These are phyloP conservation scores for Ectropis grisescens DNA, from an alignment of 1,140 invertebrate species.

Conservation along the genomic window DNA sequence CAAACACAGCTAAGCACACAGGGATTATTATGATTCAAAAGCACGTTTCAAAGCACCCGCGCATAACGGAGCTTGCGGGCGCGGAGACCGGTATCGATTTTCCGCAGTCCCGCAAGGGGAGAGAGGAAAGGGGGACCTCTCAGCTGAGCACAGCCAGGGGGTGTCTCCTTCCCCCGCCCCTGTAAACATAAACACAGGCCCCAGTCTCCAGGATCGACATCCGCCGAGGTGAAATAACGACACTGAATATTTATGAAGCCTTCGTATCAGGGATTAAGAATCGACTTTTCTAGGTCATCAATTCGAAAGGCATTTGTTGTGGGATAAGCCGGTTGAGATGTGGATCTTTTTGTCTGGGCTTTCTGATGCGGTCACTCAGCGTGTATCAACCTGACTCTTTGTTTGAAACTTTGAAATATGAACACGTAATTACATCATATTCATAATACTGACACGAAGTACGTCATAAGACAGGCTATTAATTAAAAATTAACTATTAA, in stretches of 20 bases:
- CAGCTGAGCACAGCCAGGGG: constrained; percentile 42
- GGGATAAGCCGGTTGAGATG: too few relatives aligned
- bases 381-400: too few relatives aligned
- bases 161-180: constrained; percentile 28
- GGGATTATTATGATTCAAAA: constrained; percentile 21
- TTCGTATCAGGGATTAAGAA: constrained; percentile 53
- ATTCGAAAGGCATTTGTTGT: constrained; percentile 30
- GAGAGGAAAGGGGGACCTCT: constrained; percentile 22
- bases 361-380: too few relatives aligned
- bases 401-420: too few relatives aligned
- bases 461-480: too few relatives aligned
- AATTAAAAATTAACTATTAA: too few relatives aligned
- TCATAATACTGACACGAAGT: too few relatives aligned
- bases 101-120: constrained; percentile 28
- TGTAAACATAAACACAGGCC: constrained; percentile 64
- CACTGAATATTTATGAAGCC: constrained; percentile 63
- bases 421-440: too few relatives aligned
- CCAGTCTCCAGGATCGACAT: constrained; percentile 47
- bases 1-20: constrained; percentile 2
- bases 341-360: too few relatives aligned
- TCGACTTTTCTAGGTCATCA: constrained; percentile 55
- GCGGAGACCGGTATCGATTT: constrained; percentile 56
- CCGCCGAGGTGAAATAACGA: constrained; percentile 59
- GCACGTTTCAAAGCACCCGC: constrained; percentile 41
- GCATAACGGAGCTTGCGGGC: constrained; percentile 45